Evolutionary conservation across 2,113 vertebrate species (phyloP).

Genomic region (Brienomyrus brachyistius): DNA sequence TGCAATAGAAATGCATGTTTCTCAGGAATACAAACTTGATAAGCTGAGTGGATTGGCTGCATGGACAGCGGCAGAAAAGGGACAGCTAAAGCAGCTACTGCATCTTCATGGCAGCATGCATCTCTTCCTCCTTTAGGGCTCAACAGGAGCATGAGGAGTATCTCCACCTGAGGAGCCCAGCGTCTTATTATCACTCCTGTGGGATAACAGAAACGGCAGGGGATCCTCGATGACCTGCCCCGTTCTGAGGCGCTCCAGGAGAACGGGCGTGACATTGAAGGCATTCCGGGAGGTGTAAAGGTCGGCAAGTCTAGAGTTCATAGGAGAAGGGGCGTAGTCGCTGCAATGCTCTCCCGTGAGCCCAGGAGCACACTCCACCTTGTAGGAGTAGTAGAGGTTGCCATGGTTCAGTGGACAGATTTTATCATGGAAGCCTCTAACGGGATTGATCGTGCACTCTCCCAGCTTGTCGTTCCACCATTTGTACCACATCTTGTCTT

Average conservation of each 20-base stretch:
- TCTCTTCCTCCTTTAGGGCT: neutral
- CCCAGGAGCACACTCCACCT: constrained; percentile 36
- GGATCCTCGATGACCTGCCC: neutral
- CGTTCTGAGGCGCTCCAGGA: constrained; percentile 9
- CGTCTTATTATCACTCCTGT: neutral
- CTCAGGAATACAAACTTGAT: neutral
- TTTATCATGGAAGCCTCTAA: neutral
- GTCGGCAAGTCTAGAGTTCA: neutral
- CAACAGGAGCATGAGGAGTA: neutral
- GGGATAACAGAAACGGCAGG: neutral
- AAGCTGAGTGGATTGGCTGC: neutral
- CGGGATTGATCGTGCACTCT: neutral
- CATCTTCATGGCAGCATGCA: neutral
- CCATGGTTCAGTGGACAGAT: constrained; percentile 44
- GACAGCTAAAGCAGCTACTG: neutral
- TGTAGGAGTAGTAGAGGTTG: constrained; percentile 33
- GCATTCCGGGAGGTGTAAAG: constrained; percentile 15
- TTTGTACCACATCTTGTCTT: neutral
- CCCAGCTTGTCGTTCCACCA: constrained; percentile 8
- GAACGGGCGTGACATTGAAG: neutral
- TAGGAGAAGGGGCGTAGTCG: constrained; percentile 37
- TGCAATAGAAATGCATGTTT: neutral
- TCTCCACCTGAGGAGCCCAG: neutral
- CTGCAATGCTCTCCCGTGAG: constrained; percentile 40
- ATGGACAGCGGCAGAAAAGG: neutral